A percentile compares a stretch with the other conserved stretches of the same genome.
phyloP scores from a whole-genome alignment of 2,888 invertebrate genomes.

The Coelopa pilipes region DNA sequence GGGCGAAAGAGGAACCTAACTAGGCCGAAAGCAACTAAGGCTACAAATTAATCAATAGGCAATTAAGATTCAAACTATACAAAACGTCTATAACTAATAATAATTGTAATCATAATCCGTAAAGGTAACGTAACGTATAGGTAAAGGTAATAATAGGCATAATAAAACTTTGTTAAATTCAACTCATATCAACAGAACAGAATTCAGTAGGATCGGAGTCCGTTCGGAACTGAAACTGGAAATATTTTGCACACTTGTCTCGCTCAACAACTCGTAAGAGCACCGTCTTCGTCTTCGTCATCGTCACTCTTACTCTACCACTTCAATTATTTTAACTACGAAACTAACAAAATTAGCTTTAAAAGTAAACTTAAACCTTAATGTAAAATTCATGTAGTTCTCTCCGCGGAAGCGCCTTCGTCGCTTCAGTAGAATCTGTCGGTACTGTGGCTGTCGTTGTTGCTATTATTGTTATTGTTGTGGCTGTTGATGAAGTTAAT shows the following conservation, averaged over 20 bases:
- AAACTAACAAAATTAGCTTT: constrained; percentile 2
- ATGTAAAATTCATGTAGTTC: constrained; percentile 11
- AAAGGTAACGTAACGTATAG: constrained; percentile 10
- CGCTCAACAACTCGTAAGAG: constrained; percentile 11
- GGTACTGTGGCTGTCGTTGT: constrained; percentile 32
- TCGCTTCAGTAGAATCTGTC: constrained; percentile 39
- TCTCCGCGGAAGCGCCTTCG: background rate
- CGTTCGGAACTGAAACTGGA: too few species aligned
- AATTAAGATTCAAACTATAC: constrained; percentile 31
- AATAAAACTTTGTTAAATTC: constrained; percentile 57
- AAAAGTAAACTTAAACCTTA: constrained; percentile 5
- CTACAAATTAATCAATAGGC: constrained; percentile 23
- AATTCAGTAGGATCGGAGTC: too few species aligned
- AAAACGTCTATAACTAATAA: constrained; percentile 38
- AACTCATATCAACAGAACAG: constrained; percentile 61
- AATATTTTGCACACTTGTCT: constrained; percentile 41
- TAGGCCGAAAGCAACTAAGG: constrained; percentile 42
- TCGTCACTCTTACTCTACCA: background rate
- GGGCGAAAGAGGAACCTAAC: constrained; percentile 34
- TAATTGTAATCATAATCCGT: constrained; percentile 55
- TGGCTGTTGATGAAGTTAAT: constrained; percentile 29
- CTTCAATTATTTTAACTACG: constrained; percentile 12
- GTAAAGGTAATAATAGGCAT: constrained; percentile 55
- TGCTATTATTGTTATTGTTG: too few species aligned
- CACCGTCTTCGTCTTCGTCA: background rate